A percentile compares a stretch with the other conserved stretches of the same genome.
phyloP scores from a whole-genome alignment of 2,888 invertebrate species.

The Xiphydria camelus region DNA sequence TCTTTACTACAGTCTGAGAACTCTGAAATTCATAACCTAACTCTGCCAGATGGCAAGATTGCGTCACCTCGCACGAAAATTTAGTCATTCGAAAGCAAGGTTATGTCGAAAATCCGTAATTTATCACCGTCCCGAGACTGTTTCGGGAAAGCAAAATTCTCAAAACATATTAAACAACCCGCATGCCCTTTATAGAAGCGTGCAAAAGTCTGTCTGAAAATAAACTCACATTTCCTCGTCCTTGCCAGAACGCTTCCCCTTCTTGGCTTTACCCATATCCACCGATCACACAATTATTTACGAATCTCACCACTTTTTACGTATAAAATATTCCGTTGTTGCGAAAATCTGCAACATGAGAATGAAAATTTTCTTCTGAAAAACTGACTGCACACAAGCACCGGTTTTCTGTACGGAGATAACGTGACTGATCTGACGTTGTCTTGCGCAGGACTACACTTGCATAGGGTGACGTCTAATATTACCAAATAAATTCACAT shows the following conservation, averaged over 20 bases:
- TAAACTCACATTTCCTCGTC: constrained; percentile 73
- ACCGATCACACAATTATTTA: not conserved
- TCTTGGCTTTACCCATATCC: constrained; percentile 79
- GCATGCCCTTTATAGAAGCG: constrained; percentile 7
- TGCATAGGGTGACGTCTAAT: too few relatives aligned
- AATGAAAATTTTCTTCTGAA: constrained; percentile 5
- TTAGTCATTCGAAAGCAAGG: constrained; percentile 8
- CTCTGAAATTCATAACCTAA: constrained; percentile 27
- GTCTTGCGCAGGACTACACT: too few relatives aligned
- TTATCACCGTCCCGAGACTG: too few relatives aligned
- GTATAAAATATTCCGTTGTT: constrained; percentile 18
- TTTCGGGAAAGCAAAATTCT: too few relatives aligned
- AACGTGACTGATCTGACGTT: not conserved
- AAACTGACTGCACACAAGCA: constrained; percentile 7
- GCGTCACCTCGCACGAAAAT: constrained; percentile 28
- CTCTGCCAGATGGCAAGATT: constrained; percentile 26
- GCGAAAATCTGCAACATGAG: constrained; percentile 30
- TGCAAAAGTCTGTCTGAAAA: constrained; percentile 50
- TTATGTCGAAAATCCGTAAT: too few relatives aligned
- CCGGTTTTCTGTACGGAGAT: constrained; percentile 8
- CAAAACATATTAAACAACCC: too few relatives aligned
- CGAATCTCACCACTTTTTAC: constrained; percentile 27
- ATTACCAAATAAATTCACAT: too few relatives aligned
- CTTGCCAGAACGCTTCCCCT: constrained; percentile 76
- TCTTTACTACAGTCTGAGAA: constrained; percentile 2